Percentiles rank a stretch among this genome's conserved stretches.
phyloP scores from a whole-genome alignment of 2,888 invertebrate species.

The Sarcophaga subvicina region DNA sequence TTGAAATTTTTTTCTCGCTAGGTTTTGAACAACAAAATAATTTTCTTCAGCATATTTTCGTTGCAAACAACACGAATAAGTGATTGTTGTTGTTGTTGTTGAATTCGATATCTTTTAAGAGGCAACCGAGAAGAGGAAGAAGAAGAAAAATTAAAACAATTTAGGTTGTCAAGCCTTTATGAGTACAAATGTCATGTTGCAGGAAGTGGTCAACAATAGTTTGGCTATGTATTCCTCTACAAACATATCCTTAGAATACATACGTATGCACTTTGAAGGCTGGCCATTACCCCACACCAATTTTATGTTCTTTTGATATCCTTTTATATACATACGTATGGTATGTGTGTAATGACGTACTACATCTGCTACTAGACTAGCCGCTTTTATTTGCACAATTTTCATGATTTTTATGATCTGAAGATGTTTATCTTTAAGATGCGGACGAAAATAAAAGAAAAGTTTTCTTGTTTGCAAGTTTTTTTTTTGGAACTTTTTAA shows the following conservation, averaged over 20 bases:
- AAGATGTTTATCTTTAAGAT: constrained; percentile 54
- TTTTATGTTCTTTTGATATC: background rate
- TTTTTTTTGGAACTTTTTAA: constrained; percentile 49
- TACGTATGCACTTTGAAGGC: background rate
- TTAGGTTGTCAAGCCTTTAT: constrained; percentile 78
- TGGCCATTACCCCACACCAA: constrained; percentile 52
- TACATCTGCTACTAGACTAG: background rate
- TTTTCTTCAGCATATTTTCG: background rate
- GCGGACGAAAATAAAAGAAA: constrained; percentile 1
- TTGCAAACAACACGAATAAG: constrained; percentile 17
- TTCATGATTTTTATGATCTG: constrained; percentile 33
- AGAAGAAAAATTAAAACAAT: constrained; percentile 72
- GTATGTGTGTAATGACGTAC: constrained; percentile 6
- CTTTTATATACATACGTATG: background rate
- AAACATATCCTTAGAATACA: background rate
- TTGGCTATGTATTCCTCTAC: background rate
- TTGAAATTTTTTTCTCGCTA: background rate
- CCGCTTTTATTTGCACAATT: background rate
- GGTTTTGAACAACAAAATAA: background rate
- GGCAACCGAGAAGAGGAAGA: background rate
- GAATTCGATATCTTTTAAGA: constrained; percentile 49
- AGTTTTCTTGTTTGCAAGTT: constrained; percentile 29
- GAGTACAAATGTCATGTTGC: constrained; percentile 69
- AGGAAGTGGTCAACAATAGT: constrained; percentile 38
- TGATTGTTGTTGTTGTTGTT: constrained; percentile 61